Evolutionary conservation across 2,888 invertebrate genomes (phyloP), one percentile per base, ranked within the genome.

Genomic region (Patella ulyssiponensis): DNA sequence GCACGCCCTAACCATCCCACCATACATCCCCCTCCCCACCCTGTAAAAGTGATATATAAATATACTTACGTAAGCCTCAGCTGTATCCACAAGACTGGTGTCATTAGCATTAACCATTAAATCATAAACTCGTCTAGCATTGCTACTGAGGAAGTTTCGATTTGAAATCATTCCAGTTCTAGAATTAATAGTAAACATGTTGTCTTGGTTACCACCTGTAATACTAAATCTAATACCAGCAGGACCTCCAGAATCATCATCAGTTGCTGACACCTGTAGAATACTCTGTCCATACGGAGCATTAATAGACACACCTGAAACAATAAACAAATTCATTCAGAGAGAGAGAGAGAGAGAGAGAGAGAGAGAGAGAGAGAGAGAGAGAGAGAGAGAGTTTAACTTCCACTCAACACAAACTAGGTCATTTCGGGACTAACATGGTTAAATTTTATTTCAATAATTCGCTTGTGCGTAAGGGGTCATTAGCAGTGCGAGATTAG

Each of bases 221-320:
- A 79, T 71, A 0, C 75, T 71, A 74, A 85, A 87, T 12, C 58
- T n/a, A 17, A 88, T 79, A 3, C 77, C 71, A 0, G 77, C 77
- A 1, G 81, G 75, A 1, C 83, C 84, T 5, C 71, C 73, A 0
- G 86, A 77, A 77, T 88, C 89, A 14, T 78, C 72, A 70, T 89
- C 89, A 1, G 74, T 71, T 5, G 89, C 89, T 17, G 79, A 69
- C 11, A 88, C 83, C 11, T 83, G 81, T 11, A 88, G 72, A 23
- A 91, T 88, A 72, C 86, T 87, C 75, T 88, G 86, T 14, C 87
- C 88, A 69, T 88, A 86, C 51, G 87, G 84, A 2, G 91, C 88
- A 54, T 88, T 81, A 20, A 84, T 82, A 0, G 90, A 87, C 33
- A 91, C 88, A 80, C 91, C 91, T 91, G 79, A 76, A 72, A 73